Base-by-base conservation (phyloP, 2,113 vertebrate species). In the Protobothrops mucrosquamatus region DNA sequence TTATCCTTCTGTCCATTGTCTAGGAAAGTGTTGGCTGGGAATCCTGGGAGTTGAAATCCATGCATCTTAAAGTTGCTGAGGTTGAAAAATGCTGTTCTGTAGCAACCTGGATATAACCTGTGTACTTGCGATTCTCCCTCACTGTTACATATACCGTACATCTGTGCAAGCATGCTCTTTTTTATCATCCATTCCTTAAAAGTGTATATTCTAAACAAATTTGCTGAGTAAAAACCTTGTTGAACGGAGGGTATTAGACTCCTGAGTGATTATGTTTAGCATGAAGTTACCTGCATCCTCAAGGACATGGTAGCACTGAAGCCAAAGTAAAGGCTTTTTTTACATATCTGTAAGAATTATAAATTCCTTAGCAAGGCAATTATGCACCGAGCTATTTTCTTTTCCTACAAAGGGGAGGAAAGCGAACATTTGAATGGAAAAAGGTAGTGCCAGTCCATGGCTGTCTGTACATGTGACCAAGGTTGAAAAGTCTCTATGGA, bases 401-500 rank as follows among this genome's bases (percentile, higher is more conserved):
- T n/a, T 7, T 54, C 4, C 24, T 92, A 81, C 56, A n/a, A 6
- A 5, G 11, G 18, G 11, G 46, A 22, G 74, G 2, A 89, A 52
- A 0, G 34, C 51, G 14, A 85, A 46, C 55, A 46, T 46, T 46
- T 43, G 48, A 24, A 29, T 59, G 55, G 94, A 86, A 43, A 87
- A 89, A 92, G 92, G n/a, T 87, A 91, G 18, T 85, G 90, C 93
- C 91, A 91, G 92, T 11, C 55, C 74, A 8, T 59, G 39, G 22
- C 93, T 89, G 89, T 64, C 87, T 92, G 46, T 59, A 90, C 48
- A 88, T 61, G 14, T 93, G 91, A 93, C 48, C 91, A 57, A 92
- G 92, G 94, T 69, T 46, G 85, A 96, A 94, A 92, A 12, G 81
- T 85, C 94, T 94, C 94, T 87, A 2, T 34, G 87, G 92, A 55